Evolutionary conservation across 2,113 vertebrate species (phyloP), one percentile per base, ranked within the genome.

Genomic region (Odontesthes bonariensis): DNA sequence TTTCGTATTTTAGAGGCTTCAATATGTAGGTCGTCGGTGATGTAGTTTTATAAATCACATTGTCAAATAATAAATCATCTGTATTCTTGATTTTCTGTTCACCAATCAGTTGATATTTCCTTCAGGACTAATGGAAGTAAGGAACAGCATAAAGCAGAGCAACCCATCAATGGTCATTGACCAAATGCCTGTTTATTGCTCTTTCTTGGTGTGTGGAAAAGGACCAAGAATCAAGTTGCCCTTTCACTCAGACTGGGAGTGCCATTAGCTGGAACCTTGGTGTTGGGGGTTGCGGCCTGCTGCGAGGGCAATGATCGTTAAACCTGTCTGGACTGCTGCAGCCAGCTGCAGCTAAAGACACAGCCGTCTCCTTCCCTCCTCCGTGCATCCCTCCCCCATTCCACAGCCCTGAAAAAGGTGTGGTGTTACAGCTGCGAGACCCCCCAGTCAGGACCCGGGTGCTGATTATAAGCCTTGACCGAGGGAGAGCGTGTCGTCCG

Each of bases 251-350:
- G 87, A 90, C 90, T 84, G 76, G 69, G 75, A 88, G 88, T 87
- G 85, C 91, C 89, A 92, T 92, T 91, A 92, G 90, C 82, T 92
- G 87, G 86, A 93, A 93, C 92, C 91, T 93, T 93, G 92, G 92
- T 93, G 86, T 93, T 93, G 92, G 92, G 92, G 92, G 92, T 93
- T 92, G 90, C 88, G 90, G 88, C 86, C 88, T 68, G 73, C 88
- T 80, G 73, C 57, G 85, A 86, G 91, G 89, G 90, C 91, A 93
- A 92, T 92, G 90, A 92, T 90, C 92, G 92, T 93, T 90, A 93
- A 93, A 93, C 89, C 90, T 87, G 92, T 93, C 92, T 93, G 92
- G 90, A 89, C 89, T 83, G 75, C 84, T 77, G 84, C 77, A 73
- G 79, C 91, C 90, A 90, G 89, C 90, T 92, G 90, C 91, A 91